Evolutionary conservation across 2,113 vertebrate species (phyloP), one percentile per base, ranked within the genome.

Genomic region (Apeltes quadracus): DNA sequence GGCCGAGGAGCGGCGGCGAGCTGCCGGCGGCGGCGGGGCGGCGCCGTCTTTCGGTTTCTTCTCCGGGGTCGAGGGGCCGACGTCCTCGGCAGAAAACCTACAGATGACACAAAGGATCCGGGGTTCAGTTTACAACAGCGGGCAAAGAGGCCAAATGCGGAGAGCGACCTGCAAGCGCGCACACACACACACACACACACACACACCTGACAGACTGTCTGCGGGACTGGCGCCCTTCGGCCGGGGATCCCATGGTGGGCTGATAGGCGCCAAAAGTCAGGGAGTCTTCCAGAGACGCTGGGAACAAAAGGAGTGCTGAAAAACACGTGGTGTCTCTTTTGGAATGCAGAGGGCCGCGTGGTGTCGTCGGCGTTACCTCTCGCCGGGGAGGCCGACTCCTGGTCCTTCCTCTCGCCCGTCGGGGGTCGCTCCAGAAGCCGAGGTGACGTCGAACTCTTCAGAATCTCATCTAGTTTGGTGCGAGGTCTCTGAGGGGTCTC

Each of bases 201-300:
- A 48, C 86, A 97, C 96, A 98, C 97, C 96, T 95, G 84, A 94
- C 94, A 0, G 93, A 93, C 56, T 92, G 95, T 59, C 93, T 88
- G 41, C 92, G 94, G 3, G 92, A 89, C n/a, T 83, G 93, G 5
- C 89, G 92, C 25, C 92, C 93, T 69, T 95, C 92, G 1, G 55
- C 86, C 4, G 59, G 72, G 39, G 93, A 91, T 7, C 68, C 94
- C 82, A 95, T 3, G 0, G 94, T 95, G 61, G 97, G 97, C 84
- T 95, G 95, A 76, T 97, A 96, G 0, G 93, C 93, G 55, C 95
- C 95, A 51, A 97, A 96, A 11, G 89, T 90, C 74, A 96, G 89
- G 71, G 95, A 93, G 0, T 95, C 94, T 0, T 95, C 86, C 0
- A 76, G 38, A 53, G 58, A 46, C 4, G 75, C 76, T 14, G 4